Evolutionary conservation across 2,113 vertebrate genomes (phyloP), one percentile per base, ranked within the genome.

Genomic region (Cariama cristata): DNA sequence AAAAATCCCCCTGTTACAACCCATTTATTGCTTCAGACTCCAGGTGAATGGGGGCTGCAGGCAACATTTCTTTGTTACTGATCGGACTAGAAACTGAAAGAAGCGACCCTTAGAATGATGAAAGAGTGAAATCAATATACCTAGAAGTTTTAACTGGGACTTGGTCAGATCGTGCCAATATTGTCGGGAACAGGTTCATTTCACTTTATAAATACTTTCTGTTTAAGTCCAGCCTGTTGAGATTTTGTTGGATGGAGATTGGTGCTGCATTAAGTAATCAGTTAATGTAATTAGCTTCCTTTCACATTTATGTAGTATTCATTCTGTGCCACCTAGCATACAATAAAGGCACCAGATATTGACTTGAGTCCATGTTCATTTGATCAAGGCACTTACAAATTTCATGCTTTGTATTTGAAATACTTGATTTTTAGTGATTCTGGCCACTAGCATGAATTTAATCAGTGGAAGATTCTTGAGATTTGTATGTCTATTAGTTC

Each of bases 291-390:
- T 79, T 8, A 7, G 14, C 53, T 82, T 38, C 86, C 42, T 88
- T 88, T 60, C 53, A 44, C 19, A 58, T 66, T 3, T 18, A 5
- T 9, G 30, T 27, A 15, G 5, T 9, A 6, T 10, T 77, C 22
- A 5, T n/a, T 73, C 30, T 66, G 18, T 76, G 18, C 42, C 44
- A 42, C 16, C 23, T 64, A 76, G 33, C 32, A 15, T 8, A 23
- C 14, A n/a, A 3, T 35, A 12, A 58, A 67, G 8, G 30, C 52
- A 50, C 13, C 18, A 59, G 2, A 77, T 45, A 30, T 3, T 67
- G 66, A 19, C 49, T 28, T n/a, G 58, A 84, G 69, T 14, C 60
- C 26, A 0, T 2, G 1, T 11, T 50, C 1, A 0, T 77, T 77
- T 75, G 42, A 24, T 63, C 72, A 28, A 44, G 14, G n/a, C 27